Evolutionary conservation across 2,797 vertebrate species (phyloP).

Genomic region (Protonibea diacanthus): DNA sequence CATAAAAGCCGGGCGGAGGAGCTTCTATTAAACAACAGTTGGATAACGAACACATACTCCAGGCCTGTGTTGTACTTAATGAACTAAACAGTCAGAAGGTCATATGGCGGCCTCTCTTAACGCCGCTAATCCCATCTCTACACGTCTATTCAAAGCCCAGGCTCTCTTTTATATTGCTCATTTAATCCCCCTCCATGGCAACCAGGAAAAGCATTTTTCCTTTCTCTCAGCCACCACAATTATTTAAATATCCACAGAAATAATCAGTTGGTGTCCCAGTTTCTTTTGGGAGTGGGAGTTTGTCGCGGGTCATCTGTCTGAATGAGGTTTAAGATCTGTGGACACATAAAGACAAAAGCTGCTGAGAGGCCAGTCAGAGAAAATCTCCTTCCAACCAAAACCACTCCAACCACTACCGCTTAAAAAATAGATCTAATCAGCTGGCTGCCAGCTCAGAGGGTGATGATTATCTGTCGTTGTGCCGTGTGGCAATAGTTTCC

Average conservation of each 20-base stretch:
- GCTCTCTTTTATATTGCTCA: constrained; percentile 69
- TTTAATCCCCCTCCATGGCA: constrained; percentile 77
- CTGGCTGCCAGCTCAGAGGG: neutral
- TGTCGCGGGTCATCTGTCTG: constrained; percentile 45
- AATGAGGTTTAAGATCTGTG: constrained; percentile 20
- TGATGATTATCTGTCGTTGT: constrained; percentile 56
- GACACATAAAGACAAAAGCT: constrained; percentile 42
- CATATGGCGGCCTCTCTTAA: constrained; percentile 69
- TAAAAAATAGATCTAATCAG: constrained; percentile 38
- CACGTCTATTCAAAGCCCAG: constrained; percentile 68
- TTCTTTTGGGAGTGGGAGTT: constrained; percentile 40
- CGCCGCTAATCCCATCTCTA: constrained; percentile 73
- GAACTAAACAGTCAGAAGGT: constrained; percentile 74
- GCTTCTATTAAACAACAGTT: constrained; percentile 47
- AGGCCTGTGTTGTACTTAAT: constrained; percentile 63
- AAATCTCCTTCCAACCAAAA: constrained; percentile 41
- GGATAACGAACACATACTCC: constrained; percentile 42
- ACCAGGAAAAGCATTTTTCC: constrained; percentile 64
- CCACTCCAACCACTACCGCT: constrained; percentile 31
- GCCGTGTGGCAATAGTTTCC: constrained; percentile 10
- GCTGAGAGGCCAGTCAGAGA: neutral
- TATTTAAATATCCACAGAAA: constrained; percentile 63
- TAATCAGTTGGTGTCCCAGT: constrained; percentile 53
- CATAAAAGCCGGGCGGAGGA: constrained; percentile 43
- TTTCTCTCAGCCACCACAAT: constrained; percentile 39